These are phyloP conservation scores for Phalacrocorax carbo DNA, from an alignment of 2,113 vertebrate genomes.

Conservation along the genomic window DNA sequence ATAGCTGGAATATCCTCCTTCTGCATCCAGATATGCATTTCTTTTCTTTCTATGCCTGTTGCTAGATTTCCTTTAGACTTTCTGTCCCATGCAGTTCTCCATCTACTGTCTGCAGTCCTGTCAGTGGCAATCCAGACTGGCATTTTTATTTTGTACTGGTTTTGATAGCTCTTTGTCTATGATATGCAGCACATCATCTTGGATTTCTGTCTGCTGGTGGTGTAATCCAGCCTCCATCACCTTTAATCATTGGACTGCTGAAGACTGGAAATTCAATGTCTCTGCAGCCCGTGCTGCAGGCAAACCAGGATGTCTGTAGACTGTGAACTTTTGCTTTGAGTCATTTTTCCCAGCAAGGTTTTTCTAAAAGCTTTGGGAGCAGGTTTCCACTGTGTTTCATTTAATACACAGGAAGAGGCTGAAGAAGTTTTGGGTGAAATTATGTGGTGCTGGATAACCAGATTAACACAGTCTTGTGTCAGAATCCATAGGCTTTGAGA, in stretches of 20 bases:
- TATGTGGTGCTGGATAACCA: background rate
- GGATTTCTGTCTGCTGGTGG: background rate
- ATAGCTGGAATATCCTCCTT: background rate
- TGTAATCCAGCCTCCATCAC: background rate
- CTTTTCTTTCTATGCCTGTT: background rate
- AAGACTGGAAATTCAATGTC: background rate
- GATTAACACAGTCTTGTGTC: background rate
- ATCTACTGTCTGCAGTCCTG: background rate
- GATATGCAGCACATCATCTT: background rate
- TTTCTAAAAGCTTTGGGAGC: background rate
- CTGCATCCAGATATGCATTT: background rate
- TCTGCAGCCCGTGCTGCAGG: background rate
- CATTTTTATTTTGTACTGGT: background rate
- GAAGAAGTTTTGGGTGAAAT: background rate
- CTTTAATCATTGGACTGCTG: background rate
- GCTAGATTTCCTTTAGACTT: background rate
- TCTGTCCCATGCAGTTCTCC: background rate
- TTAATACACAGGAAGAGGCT: background rate
- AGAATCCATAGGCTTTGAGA: background rate
- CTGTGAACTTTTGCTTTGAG: background rate
- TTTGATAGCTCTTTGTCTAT: background rate
- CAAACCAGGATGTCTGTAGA: background rate
- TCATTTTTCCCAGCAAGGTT: background rate
- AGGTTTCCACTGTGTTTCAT: background rate
- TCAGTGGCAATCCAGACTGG: background rate